Conservation (phyloP, 2,797 vertebrate species). For the Micrastur ruficollis region DNA sequence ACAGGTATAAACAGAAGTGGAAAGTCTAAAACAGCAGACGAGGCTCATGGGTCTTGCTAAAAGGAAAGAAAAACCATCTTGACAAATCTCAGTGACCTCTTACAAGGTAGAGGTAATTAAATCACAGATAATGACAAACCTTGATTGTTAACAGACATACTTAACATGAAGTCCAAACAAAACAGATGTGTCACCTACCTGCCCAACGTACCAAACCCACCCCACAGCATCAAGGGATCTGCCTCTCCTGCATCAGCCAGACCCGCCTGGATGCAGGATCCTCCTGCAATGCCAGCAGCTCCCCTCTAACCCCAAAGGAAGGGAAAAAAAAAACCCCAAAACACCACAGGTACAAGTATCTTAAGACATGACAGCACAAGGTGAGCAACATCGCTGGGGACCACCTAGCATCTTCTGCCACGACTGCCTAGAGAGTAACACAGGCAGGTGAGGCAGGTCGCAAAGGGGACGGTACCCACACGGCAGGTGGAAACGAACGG, state of each 20-base stretch:
- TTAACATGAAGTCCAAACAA: neutral
- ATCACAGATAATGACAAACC: neutral
- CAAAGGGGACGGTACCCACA: neutral
- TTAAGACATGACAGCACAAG: neutral
- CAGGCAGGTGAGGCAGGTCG: neutral
- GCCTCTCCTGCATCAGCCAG: neutral
- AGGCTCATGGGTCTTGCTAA: neutral
- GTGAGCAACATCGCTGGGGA: neutral
- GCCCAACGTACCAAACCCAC: neutral
- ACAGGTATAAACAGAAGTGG: neutral
- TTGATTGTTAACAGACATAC: neutral
- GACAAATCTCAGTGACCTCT: neutral
- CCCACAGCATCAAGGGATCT: neutral
- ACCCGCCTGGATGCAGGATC: neutral
- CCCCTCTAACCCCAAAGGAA: neutral
- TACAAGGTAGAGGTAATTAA: neutral
- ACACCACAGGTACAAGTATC: neutral
- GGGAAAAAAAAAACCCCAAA: neutral
- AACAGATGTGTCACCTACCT: neutral
- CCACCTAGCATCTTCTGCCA: neutral
- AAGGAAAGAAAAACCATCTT: neutral
- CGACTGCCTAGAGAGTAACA: neutral
- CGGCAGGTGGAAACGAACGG: neutral
- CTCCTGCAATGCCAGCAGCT: neutral
- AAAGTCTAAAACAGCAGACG: neutral